Evolutionary conservation across 2,888 invertebrate species (phyloP).

Genomic region (Eristalinus sepulchralis): DNA sequence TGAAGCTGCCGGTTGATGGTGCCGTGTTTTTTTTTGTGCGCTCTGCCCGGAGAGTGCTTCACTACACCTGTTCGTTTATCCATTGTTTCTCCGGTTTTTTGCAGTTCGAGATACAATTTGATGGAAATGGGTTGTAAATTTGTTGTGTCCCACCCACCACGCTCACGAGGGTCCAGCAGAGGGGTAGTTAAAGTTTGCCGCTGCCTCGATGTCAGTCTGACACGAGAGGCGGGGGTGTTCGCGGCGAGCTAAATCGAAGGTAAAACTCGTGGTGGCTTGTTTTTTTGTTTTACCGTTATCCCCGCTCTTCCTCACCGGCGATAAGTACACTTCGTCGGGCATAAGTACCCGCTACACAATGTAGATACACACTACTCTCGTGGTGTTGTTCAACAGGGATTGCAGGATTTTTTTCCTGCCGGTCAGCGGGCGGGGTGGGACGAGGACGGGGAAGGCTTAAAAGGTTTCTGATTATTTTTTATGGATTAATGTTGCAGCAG

Average conservation of each 20-base stretch:
- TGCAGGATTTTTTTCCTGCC: constrained; percentile 3
- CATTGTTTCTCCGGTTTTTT: constrained; percentile 13
- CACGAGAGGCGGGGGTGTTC: neutral
- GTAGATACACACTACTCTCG: neutral
- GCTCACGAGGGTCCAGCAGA: too few species aligned
- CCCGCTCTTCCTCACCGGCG: neutral
- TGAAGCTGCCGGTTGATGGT: neutral
- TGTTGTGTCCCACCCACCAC: neutral
- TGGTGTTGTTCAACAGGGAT: neutral
- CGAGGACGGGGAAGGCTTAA: constrained; percentile 21
- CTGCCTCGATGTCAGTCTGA: constrained; percentile 19
- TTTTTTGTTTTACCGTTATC: neutral
- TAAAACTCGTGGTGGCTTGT: neutral
- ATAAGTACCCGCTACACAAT: constrained; percentile 19
- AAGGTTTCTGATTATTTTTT: constrained; percentile 65
- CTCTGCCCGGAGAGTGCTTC: constrained; percentile 12
- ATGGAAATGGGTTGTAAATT: constrained; percentile 56
- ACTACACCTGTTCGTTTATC: constrained; percentile 52
- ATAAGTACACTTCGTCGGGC: constrained; percentile 32
- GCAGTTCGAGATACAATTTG: constrained; percentile 33
- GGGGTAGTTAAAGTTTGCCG: constrained; percentile 12
- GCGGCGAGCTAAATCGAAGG: constrained; percentile 1
- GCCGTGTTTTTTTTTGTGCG: neutral
- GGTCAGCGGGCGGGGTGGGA: neutral
- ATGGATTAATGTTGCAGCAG: constrained; percentile 20